Evolutionary conservation across 2,888 invertebrate genomes (phyloP), one percentile per base, ranked within the genome.

Genomic region (Hemicrepidius hirtus): DNA sequence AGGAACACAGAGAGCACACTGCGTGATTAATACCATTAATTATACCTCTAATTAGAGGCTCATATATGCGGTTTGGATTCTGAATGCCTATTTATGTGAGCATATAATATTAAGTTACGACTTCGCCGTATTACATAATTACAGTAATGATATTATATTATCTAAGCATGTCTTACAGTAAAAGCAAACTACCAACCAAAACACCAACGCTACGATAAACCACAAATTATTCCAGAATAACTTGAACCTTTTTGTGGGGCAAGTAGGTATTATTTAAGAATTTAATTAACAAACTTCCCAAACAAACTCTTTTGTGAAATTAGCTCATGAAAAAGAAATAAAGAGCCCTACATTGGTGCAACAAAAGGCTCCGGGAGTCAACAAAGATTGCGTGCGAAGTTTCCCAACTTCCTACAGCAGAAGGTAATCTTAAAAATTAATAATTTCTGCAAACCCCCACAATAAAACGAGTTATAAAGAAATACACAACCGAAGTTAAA

Each of bases 11-110:
- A 63, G 40, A 72, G 63, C 72, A 63, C 63, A 72, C 67, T 70
- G 62, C 73, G 70, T 72, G 70, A 76, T 77, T 77, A 77, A 77
- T 74, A 72, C 67, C 73, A 73, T 77, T 77, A 76, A 76, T 77
- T 76, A 77, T 68, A 68, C 68, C 74, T 73, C 74, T 77, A 77
- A 77, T 77, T 77, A 77, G 74, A 68, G 71, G 73, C 62, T 70
- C 74, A 67, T 66, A 70, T 64, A 71, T 74, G 70, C 62, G 71
- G 66, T 67, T 70, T 65, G 63, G 73, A 76, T 75, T 71, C 68
- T 71, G 66, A 71, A 76, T 68, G 64, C 68, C 66, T 75, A 70
- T 71, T 60, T 63, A 69, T 63, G 69, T 55, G 62, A 40, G 63
- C 63, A 64, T 57, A 24, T 74, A 75, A 71, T 75, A 75, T 74